These are phyloP conservation scores for Myiagra hebetior DNA, from an alignment of 2,113 vertebrate species.

Conservation along the genomic window DNA sequence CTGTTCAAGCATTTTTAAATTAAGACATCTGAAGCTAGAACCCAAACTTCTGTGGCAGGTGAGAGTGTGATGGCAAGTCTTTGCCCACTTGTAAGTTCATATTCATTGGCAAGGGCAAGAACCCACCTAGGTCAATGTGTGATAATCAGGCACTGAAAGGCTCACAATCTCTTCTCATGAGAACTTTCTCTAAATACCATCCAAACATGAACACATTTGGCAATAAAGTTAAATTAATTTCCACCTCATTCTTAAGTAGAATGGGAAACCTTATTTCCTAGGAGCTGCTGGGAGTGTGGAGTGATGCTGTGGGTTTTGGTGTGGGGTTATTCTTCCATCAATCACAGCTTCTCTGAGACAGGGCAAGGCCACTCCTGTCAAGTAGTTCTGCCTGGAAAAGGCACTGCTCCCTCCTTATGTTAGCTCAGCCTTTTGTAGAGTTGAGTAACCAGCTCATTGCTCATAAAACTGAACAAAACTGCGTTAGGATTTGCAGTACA, in stretches of 20 bases:
- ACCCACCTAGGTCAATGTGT: background rate
- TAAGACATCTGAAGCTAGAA: background rate
- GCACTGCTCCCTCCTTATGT: background rate
- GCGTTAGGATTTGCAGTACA: background rate
- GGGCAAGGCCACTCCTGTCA: background rate
- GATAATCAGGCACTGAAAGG: background rate
- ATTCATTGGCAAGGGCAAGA: background rate
- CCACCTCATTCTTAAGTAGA: background rate
- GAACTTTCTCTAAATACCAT: background rate
- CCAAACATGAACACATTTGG: background rate
- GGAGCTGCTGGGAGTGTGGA: background rate
- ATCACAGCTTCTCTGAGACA: background rate
- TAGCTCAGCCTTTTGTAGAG: background rate
- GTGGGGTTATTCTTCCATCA: background rate
- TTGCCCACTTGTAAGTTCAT: background rate
- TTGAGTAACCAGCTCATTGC: background rate
- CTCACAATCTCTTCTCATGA: background rate
- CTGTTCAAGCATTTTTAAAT: background rate
- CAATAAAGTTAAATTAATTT: background rate
- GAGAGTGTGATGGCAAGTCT: background rate
- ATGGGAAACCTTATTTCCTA: background rate
- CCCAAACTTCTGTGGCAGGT: background rate
- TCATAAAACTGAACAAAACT: background rate
- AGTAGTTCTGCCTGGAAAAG: background rate
- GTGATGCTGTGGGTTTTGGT: background rate